Evolutionary conservation across 2,113 vertebrate genomes (phyloP), one percentile per base, ranked within the genome.

Genomic region (Mola mola): DNA sequence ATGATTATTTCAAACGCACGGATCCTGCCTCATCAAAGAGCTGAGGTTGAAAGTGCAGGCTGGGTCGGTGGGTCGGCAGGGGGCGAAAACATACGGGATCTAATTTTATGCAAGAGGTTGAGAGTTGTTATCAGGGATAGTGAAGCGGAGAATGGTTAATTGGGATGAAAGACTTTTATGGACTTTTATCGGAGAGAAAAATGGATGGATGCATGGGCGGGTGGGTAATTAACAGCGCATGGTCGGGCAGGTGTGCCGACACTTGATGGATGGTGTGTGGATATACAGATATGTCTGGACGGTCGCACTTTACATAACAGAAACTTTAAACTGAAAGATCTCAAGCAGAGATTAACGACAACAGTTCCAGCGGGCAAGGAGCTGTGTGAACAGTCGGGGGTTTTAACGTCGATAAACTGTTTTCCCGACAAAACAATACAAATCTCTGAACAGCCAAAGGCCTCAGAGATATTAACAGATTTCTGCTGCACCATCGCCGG

Each of bases 141-240:
- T 16, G 55, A 52, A 50, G 43, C 53, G 60, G 36, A 65, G 61
- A 74, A 47, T 11, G 60, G 38, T 15, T 73, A 78, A 86, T 66
- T 79, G 69, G 86, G 77, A 86, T 88, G 57, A 81, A 84, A 81
- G 69, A 84, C 28, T 21, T 22, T 13, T 64, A 26, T 67, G 15
- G 47, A 43, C 78, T 84, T 56, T 40, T 55, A 82, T 69, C 48
- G 58, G 70, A 8, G 25, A 33, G 47, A 37, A 44, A 40, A 58
- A 28, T 41, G 59, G 63, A 69, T 20, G 49, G 66, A 85, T 55
- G 37, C 60, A 59, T 51, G 33, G 56, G 48, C 22, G 42, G 79
- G 78, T 65, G 50, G 44, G 40, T 20, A 24, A 65, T 74, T 80
- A 53, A 67, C 74, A 17, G 29, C 58, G 55, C 44, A 42, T 6